Conservation (phyloP, 2,113 vertebrate genomes). For the Pseudopodoces humilis region DNA sequence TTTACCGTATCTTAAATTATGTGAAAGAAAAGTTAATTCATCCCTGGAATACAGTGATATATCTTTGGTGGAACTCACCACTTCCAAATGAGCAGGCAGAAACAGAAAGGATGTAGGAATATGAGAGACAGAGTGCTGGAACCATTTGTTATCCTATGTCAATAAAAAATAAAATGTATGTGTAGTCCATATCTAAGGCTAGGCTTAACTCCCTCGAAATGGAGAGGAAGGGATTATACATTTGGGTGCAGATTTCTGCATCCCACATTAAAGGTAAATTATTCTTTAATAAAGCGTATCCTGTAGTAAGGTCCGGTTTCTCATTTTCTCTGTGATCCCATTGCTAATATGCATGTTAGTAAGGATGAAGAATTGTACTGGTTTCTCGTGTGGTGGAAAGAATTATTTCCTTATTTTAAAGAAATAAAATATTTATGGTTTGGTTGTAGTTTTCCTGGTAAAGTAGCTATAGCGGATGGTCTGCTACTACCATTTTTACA, state of each 20-base stretch:
- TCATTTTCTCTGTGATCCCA: neutral
- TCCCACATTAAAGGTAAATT: neutral
- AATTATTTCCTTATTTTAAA: neutral
- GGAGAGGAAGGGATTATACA: neutral
- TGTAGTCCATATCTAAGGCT: neutral
- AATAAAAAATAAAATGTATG: neutral
- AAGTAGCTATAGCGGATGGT: neutral
- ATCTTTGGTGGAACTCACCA: neutral
- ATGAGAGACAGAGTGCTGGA: neutral
- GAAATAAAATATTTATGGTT: neutral
- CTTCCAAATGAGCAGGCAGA: neutral
- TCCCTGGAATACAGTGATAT: neutral
- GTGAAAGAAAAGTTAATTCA: neutral
- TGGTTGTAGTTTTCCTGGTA: neutral
- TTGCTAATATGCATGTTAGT: neutral
- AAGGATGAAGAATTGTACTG: neutral
- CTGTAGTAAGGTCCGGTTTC: neutral
- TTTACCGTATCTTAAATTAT: neutral
- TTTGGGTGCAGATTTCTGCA: neutral
- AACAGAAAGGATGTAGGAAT: neutral
- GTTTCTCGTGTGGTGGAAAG: rapidly evolving
- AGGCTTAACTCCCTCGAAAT: neutral
- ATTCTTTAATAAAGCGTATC: neutral
- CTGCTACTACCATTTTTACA: neutral
- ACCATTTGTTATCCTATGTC: neutral